Base-by-base conservation (phyloP, 2,888 invertebrate genomes). In the Nomada fabriciana region DNA sequence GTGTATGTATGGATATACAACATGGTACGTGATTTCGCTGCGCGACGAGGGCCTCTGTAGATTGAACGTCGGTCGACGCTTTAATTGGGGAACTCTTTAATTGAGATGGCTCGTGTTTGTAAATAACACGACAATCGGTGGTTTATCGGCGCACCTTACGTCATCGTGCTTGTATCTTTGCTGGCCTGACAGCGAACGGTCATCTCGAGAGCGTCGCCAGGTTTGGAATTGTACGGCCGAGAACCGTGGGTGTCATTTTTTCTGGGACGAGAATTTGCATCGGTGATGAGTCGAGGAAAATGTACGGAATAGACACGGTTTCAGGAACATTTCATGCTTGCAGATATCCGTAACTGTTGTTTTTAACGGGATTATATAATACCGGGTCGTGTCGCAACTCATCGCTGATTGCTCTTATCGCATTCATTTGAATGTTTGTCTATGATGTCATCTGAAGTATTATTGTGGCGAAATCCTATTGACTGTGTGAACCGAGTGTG, bases 81-180 rank as follows among this genome's bases (percentile, higher is more conserved):
- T 25, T 23, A 5, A 13, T 53, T 55, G 20, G 4, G 25, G 36
- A 63, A 69, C 25, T 23, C 10, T 42, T 60, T 65, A 60, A 71
- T 79, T 25, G 11, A 20, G 10, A 36, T 50, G 67, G 55, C 7
- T 50, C 73, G 25, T 55, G 36, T 60, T 67, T 65, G 53, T 53
- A 68, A 55, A 76, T 65, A 55, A 20, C 36, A 13, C 20, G 63
- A 52, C 53, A 36, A 68, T 73, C 47, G 67, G 23, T 2, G 20
- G 50, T 59, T 82, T 87, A 85, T 87, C 82, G 50, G 42, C 0
- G 20, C 2, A 29, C 64, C 47, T 23, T 67, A 69, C 82, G 79
- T 82, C 82, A 80, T 53, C 68, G 36, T 43, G 53, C 59, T 67
- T 70, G 76, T 50, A 52, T 71, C 65, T 64, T 70, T 55, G 73